A percentile compares a stretch with the other conserved stretches of the same genome.
Evolutionary conservation across 2,797 vertebrate species (phyloP).

Genomic region (Hoplostethus mediterraneus): DNA sequence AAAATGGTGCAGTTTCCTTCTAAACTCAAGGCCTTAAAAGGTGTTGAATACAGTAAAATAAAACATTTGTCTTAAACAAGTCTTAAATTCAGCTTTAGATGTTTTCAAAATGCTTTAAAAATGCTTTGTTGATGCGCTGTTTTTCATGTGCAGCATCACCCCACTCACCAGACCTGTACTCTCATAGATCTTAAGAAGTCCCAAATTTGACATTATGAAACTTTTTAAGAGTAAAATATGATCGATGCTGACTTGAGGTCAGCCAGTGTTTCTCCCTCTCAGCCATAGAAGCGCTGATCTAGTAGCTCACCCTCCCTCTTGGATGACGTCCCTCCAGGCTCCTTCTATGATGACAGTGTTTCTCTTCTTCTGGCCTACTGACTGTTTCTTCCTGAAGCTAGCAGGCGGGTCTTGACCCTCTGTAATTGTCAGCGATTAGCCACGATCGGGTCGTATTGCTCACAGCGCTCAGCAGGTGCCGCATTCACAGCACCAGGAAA

Average conservation of each 20-base stretch:
- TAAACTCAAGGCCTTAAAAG: too few relatives aligned
- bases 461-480: conserved; percentile 50
- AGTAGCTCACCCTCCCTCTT: neutral
- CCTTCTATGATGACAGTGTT: neutral
- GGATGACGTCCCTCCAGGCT: neutral
- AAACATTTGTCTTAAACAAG: too few relatives aligned
- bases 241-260: neutral
- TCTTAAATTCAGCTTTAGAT: too few relatives aligned
- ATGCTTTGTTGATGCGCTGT: too few relatives aligned
- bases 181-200: too few relatives aligned
- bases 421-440: conserved; percentile 61
- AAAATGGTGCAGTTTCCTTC: too few relatives aligned
- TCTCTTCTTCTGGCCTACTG: conserved; percentile 1
- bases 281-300: neutral
- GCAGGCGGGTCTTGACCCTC: conserved; percentile 16
- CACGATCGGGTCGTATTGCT: conserved; percentile 23
- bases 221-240: neutral
- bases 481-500: conserved; percentile 55
- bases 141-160: too few relatives aligned
- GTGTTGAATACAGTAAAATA: too few relatives aligned
- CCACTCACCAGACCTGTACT: too few relatives aligned
- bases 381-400: conserved; percentile 17
- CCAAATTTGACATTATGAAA: too few relatives aligned
- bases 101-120: too few relatives aligned
- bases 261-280: neutral